phyloP scores from a whole-genome alignment of 2,888 invertebrate species.

The Patella caerulea region DNA sequence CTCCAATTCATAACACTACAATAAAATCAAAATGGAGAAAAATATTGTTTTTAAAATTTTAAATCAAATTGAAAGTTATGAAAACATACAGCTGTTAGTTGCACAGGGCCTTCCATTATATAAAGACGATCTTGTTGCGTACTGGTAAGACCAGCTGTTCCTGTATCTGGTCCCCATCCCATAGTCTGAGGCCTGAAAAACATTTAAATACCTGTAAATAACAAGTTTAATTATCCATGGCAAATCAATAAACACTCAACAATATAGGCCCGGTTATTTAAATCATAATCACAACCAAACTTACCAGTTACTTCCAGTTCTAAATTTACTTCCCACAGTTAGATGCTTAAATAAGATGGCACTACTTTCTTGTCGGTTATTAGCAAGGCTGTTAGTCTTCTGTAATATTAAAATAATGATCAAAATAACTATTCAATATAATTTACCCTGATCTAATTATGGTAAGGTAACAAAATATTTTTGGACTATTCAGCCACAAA shows the following conservation, averaged over 20 bases:
- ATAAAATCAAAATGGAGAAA: too few species aligned
- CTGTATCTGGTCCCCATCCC: slow-evolving; percentile 50
- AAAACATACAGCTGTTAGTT: slow-evolving; percentile 51
- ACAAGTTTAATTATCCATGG: slow-evolving; percentile 1
- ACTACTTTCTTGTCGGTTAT: not conserved
- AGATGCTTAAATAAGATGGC: slow-evolving; percentile 1
- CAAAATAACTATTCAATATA: too few species aligned
- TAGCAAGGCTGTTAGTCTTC: too few species aligned
- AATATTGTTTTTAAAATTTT: too few species aligned
- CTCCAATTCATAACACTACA: too few species aligned
- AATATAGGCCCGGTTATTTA: too few species aligned
- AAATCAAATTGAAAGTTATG: too few species aligned
- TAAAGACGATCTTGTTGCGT: slow-evolving; percentile 49
- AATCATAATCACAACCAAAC: not conserved
- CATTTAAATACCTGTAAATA: not conserved
- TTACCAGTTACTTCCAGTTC: slow-evolving; percentile 2
- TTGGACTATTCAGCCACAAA: too few species aligned
- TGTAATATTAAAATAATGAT: too few species aligned
- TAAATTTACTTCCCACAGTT: slow-evolving; percentile 5
- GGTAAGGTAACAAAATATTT: too few species aligned
- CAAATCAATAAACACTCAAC: not conserved
- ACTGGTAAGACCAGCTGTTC: slow-evolving; percentile 38
- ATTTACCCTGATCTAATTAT: too few species aligned
- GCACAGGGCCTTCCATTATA: slow-evolving; percentile 62
- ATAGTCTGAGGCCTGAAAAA: slow-evolving; percentile 45